A percentile compares a stretch with the other conserved stretches of the same genome.
phyloP scores from a whole-genome alignment of 2,888 invertebrate genomes.

The Thecocarcelia acutangulata region DNA sequence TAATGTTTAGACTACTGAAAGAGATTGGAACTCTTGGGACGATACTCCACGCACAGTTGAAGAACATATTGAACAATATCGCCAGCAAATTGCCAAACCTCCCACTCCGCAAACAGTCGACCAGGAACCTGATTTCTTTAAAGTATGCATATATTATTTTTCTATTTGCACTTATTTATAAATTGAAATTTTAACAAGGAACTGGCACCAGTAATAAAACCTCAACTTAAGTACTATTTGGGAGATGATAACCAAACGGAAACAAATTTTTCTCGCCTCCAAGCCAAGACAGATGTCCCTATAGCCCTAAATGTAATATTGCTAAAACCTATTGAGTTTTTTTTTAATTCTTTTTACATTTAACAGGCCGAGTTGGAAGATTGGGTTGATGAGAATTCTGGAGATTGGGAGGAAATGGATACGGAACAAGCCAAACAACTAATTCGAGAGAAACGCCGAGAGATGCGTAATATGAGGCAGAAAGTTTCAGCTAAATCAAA shows the following conservation, averaged over 20 bases:
- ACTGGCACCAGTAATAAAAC: slow-evolving; percentile 85
- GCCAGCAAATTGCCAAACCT: slow-evolving; percentile 82
- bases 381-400: slow-evolving; percentile 82
- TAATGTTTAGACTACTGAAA: slow-evolving; percentile 71
- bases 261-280: slow-evolving; percentile 81
- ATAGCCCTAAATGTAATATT: slow-evolving; percentile 79
- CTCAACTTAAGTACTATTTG: slow-evolving; percentile 83
- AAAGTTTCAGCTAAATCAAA: slow-evolving; percentile 63
- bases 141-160: slow-evolving; percentile 76
- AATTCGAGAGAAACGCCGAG: slow-evolving; percentile 80
- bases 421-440: slow-evolving; percentile 79
- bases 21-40: slow-evolving; percentile 85
- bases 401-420: slow-evolving; percentile 83
- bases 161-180: background rate
- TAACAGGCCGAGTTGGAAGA: slow-evolving; percentile 82
- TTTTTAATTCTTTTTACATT: background rate
- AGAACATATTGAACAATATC: slow-evolving; percentile 85
- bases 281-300: slow-evolving; percentile 81
- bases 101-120: slow-evolving; percentile 80
- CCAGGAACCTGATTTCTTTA: slow-evolving; percentile 83
- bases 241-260: slow-evolving; percentile 76
- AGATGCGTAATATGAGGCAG: slow-evolving; percentile 79
- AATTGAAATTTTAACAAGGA: slow-evolving; percentile 79
- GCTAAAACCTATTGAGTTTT: background rate
- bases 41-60: slow-evolving; percentile 83